Evolutionary conservation across 1,140 invertebrate species (phyloP), one percentile per base, ranked within the genome.

Genomic region (Dinoponera quadriceps): DNA sequence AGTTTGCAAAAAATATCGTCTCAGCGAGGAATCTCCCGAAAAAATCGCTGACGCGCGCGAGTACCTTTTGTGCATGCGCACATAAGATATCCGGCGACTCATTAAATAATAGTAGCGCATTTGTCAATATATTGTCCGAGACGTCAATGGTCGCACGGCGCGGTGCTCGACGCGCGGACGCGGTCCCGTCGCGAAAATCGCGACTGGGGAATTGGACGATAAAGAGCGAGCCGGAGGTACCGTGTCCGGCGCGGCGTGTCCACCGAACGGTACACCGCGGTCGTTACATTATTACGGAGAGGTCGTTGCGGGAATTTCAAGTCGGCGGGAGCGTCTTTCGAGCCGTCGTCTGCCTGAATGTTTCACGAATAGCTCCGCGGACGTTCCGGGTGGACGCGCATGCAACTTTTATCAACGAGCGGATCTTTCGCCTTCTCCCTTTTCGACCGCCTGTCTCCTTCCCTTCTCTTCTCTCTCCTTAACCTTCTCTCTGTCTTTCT

Each of bases 321-420:
- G 85, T 65, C 82, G 85, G 65, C 80, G 80, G 73, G 83, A 88
- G 84, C 44, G 86, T 84, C 89, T 89, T 90, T 84, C 83, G 85
- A 85, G 65, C 72, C 82, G 87, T 83, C 88, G 85, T 89, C 85
- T 84, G 60, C 68, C 77, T 91, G 84, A 90, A 91, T 91, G 83
- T 90, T 90, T 90, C 65, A 90, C 78, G 73, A 77, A 71, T 38
- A 62, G 60, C 66, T 73, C 69, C 60, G 60, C 83, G 73, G 83
- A 84, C 78, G 66, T 83, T 85, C 60, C 85, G 82, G 63, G 83
- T 86, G 87, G 82, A 82, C 89, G 83, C 82, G 78, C 75, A 85
- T 90, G 82, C 88, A 89, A 89, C 83, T 90, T 90, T 90, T 80
- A 90, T 86, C 78, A 86, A 72, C 83, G 62, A 74, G 75, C 75